Percentiles rank a stretch among this genome's conserved stretches.
Evolutionary conservation across 2,797 vertebrate genomes (phyloP).

Genomic region (Thamnophis elegans): DNA sequence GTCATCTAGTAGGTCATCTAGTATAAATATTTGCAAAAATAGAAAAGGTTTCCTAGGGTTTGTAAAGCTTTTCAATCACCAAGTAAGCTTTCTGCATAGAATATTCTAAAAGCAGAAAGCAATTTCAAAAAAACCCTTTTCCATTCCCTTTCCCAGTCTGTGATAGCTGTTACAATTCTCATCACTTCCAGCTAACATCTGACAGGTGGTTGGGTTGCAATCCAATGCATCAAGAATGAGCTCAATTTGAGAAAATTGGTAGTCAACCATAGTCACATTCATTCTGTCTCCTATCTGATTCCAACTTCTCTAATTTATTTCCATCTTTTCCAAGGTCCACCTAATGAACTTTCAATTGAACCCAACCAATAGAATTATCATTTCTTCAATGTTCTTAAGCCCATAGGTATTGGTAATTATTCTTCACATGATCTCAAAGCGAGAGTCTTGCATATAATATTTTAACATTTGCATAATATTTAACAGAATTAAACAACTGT

Average conservation of each 20-base stretch:
- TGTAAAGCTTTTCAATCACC: neutral
- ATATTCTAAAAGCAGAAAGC: neutral
- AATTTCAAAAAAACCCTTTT: neutral
- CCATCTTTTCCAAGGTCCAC: neutral
- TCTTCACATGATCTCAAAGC: neutral
- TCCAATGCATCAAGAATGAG: neutral
- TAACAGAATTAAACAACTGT: neutral
- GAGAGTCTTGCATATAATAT: neutral
- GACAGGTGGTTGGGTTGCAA: neutral
- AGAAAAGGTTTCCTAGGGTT: neutral
- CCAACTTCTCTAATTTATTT: neutral
- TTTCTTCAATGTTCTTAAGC: neutral
- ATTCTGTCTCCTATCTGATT: neutral
- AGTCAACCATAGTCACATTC: neutral
- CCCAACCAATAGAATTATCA: neutral
- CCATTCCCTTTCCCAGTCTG: neutral
- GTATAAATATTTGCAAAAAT: neutral
- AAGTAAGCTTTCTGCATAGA: neutral
- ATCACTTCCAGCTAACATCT: neutral
- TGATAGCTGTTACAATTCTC: neutral
- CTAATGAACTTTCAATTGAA: neutral
- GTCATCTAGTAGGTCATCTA: neutral
- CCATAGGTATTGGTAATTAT: neutral
- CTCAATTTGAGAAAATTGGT: neutral
- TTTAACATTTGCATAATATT: neutral